Base-by-base conservation (phyloP, 1,140 invertebrate genomes). In the Papilio aristodemus region DNA sequence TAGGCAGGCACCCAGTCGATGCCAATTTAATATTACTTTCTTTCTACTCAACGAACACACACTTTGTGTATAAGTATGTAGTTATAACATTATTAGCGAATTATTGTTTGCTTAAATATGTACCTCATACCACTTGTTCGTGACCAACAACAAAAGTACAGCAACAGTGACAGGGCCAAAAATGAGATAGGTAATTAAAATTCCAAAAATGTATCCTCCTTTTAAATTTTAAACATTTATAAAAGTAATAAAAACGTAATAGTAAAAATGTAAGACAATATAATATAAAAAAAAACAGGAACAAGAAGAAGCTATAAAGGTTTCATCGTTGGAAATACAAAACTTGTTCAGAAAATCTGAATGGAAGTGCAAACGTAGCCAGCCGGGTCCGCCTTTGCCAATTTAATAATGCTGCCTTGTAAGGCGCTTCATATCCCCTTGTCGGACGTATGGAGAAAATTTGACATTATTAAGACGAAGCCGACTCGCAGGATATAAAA, bases 21-120 rank as follows among this genome's bases (percentile, higher is more conserved):
- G 63, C 41, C 63, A 66, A 66, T 66, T 66, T 66, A 66, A 50
- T 66, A 66, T 66, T 66, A 36, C 63, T 50, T 66, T 46, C 63
- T 66, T 50, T 41, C 43, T 27, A 11, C 17, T n/a, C 5, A 14
- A 9, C 46, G 17, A 46, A 46, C 17, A 46, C 19, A 8, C 17
- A 46, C 43, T 46, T n/a, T n/a, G n/a, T n/a, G n/a, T n/a, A n/a
- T n/a, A n/a, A n/a, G n/a, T n/a, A n/a, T n/a, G n/a, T n/a, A n/a
- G n/a, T n/a, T n/a, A n/a, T n/a, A n/a, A n/a, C n/a, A n/a, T n/a
- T n/a, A n/a, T n/a, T n/a, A n/a, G n/a, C n/a, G n/a, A n/a, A n/a
- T n/a, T n/a, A n/a, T n/a, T n/a, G n/a, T n/a, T n/a, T n/a, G n/a
- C n/a, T n/a, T n/a, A n/a, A n/a, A n/a, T n/a, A n/a, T n/a, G n/a